Conservation (phyloP, 1,140 invertebrate genomes). For the Drosophila kepulauana region DNA sequence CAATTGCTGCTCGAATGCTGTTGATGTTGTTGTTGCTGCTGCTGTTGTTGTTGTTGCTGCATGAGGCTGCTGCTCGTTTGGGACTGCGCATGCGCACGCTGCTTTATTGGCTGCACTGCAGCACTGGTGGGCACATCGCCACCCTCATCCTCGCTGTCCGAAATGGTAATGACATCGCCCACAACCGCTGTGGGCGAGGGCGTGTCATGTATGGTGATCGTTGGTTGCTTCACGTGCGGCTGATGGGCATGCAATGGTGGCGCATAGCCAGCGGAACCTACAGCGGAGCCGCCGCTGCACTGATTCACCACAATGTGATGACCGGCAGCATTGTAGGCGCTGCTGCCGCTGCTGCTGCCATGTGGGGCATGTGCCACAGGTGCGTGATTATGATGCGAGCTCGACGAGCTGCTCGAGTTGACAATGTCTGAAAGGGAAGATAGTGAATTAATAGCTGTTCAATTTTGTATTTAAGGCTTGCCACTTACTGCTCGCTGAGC, state of each 20-base stretch:
- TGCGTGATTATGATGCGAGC: slow-evolving; percentile 70
- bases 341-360: slow-evolving; percentile 46
- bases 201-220: slow-evolving; percentile 95
- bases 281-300: slow-evolving; percentile 60
- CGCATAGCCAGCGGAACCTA: slow-evolving; percentile 53
- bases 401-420: slow-evolving; percentile 64
- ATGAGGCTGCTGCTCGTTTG: slow-evolving; percentile 84
- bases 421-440: slow-evolving; percentile 64
- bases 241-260: slow-evolving; percentile 71
- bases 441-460: background rate
- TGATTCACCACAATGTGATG: slow-evolving; percentile 75
- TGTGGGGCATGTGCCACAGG: slow-evolving; percentile 64
- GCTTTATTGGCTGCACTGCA: slow-evolving; percentile 76
- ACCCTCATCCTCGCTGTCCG: slow-evolving; percentile 96
- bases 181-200: slow-evolving; percentile 93
- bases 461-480: fast-evolving
- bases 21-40: slow-evolving; percentile 37
- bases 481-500: slow-evolving; percentile 73
- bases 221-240: slow-evolving; percentile 85
- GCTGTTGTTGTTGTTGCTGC: slow-evolving; percentile 59
- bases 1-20: slow-evolving; percentile 65
- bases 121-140: slow-evolving; percentile 78
- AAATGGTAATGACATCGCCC: slow-evolving; percentile 94
- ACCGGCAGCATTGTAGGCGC: slow-evolving; percentile 54
- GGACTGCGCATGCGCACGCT: slow-evolving; percentile 85